A percentile compares a stretch with the other conserved stretches of the same genome.
phyloP scores from a whole-genome alignment of 2,797 vertebrate genomes.

The Acipenser oxyrinchus region DNA sequence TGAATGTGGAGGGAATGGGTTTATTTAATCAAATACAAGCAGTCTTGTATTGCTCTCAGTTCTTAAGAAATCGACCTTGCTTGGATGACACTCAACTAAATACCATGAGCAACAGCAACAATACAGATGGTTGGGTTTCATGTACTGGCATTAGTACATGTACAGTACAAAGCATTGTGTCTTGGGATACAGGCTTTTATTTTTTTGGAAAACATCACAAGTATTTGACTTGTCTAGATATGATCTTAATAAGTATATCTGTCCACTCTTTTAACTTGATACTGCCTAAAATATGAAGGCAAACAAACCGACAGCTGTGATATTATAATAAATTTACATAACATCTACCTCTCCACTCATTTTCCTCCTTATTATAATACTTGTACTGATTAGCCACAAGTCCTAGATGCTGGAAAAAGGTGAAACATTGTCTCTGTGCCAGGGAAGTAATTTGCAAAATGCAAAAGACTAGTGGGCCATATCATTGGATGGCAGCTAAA shows the following conservation, averaged over 20 bases:
- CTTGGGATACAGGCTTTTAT: too few species aligned
- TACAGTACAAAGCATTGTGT: too few species aligned
- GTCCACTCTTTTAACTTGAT: too few species aligned
- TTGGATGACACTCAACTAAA: too few species aligned
- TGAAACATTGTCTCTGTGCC: constrained; percentile 11
- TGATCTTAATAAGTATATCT: too few species aligned
- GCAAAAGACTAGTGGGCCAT: constrained; percentile 2
- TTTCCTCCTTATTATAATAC: background rate
- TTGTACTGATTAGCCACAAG: constrained; percentile 14
- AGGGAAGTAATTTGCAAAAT: constrained; percentile 14
- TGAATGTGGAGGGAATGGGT: constrained; percentile 16
- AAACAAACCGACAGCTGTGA: background rate
- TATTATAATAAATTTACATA: constrained; percentile 10
- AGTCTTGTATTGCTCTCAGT: too few species aligned
- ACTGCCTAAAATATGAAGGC: constrained; percentile 1
- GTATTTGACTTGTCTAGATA: too few species aligned
- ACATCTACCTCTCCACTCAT: constrained; percentile 2
- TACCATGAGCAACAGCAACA: too few species aligned
- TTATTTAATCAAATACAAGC: constrained; percentile 11
- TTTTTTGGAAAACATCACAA: too few species aligned
- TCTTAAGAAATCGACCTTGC: too few species aligned
- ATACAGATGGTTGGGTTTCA: too few species aligned
- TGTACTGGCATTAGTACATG: too few species aligned
- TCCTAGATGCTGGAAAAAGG: constrained; percentile 6
- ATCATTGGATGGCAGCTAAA: background rate